Evolutionary conservation across 1,140 invertebrate species (phyloP).

Genomic region (Rhagoletis zephyria): DNA sequence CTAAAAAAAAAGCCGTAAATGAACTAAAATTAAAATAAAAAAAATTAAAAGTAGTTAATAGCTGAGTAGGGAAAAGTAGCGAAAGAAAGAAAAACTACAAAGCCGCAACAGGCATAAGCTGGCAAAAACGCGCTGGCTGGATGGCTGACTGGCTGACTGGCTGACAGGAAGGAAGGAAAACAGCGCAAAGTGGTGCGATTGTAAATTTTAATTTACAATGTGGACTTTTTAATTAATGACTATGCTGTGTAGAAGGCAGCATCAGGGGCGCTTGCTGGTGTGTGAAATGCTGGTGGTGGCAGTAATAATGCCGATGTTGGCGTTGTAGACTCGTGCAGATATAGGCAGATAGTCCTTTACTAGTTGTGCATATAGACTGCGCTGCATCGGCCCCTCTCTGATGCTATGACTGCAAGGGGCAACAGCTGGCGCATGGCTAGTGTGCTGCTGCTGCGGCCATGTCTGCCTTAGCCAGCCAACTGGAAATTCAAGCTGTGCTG

Average conservation of each 20-base stretch:
- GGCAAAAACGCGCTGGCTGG: not conserved
- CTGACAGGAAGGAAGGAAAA: slow-evolving; percentile 24
- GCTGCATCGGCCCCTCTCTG: not conserved
- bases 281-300: not conserved
- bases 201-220: slow-evolving; percentile 50
- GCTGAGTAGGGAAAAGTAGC: not conserved
- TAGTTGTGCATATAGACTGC: not conserved
- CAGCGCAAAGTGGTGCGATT: slow-evolving; percentile 35
- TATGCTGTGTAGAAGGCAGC: not conserved
- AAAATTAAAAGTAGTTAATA: not conserved
- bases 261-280: not conserved
- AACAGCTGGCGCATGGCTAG: not conserved
- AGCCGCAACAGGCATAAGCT: slow-evolving; percentile 12
- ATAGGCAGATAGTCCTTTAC: not conserved
- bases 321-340: not conserved
- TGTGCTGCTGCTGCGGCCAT: not conserved
- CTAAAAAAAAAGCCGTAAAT: not conserved
- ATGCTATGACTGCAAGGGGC: not conserved
- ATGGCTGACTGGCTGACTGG: not conserved
- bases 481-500: slow-evolving; percentile 13
- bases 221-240: slow-evolving; percentile 45
- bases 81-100: not conserved
- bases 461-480: not conserved
- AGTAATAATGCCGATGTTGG: not conserved
- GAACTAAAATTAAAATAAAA: not conserved